These are phyloP conservation scores for Lordiphosa collinella DNA, from an alignment of 1,140 invertebrate species.

Conservation along the genomic window DNA sequence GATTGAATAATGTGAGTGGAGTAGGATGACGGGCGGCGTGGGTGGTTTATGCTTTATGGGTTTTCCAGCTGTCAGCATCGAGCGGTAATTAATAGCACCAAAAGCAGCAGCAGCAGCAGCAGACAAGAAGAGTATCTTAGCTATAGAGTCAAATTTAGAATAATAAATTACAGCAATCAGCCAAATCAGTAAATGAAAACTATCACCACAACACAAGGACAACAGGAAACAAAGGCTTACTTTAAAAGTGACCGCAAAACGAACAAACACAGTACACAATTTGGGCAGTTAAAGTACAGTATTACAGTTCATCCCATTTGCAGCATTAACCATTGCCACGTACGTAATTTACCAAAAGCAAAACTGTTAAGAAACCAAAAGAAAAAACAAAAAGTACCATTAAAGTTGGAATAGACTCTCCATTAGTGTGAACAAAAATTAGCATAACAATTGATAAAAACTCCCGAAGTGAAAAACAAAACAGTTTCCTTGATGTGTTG, in stretches of 20 bases:
- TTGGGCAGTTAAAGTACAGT: background rate
- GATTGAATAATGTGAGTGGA: background rate
- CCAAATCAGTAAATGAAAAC: conserved; percentile 25
- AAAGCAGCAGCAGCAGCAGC: conserved; percentile 4
- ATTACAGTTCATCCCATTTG: background rate
- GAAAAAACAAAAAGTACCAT: conserved; percentile 38
- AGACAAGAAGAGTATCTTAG: background rate
- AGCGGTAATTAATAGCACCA: conserved; percentile 51
- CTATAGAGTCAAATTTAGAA: conserved; percentile 20
- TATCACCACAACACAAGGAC: background rate
- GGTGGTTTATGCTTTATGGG: conserved; percentile 16
- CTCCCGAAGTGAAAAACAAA: background rate
- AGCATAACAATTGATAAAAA: conserved; percentile 22
- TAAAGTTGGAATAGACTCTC: conserved; percentile 57
- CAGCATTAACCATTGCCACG: conserved; percentile 24
- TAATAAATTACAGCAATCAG: conserved; percentile 48
- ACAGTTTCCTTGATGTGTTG: conserved; percentile 4
- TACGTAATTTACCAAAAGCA: conserved; percentile 37
- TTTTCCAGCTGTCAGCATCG: conserved; percentile 42
- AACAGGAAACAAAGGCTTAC: background rate
- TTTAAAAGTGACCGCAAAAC: background rate
- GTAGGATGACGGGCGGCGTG: background rate
- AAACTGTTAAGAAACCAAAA: conserved; percentile 38
- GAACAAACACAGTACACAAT: background rate
- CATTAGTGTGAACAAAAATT: conserved; percentile 24